These are phyloP conservation scores for Archaeoteleia sp. DNA, from an alignment of 2,888 invertebrate genomes.

Conservation along the genomic window DNA sequence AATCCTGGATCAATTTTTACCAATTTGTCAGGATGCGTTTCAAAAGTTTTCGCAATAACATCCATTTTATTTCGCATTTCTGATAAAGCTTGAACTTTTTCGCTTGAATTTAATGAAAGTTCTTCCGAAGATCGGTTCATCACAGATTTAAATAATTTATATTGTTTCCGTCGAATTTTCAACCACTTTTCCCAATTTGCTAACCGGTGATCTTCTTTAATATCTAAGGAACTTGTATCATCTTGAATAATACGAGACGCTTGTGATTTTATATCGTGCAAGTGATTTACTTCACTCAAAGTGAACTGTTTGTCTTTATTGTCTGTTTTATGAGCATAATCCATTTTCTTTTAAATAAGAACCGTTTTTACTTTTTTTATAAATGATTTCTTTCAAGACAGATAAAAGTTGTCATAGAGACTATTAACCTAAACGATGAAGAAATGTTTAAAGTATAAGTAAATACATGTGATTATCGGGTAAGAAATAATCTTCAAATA, in stretches of 20 bases:
- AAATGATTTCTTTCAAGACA: too few relatives aligned
- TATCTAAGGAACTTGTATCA: too few relatives aligned
- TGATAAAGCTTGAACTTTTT: constrained; percentile 4
- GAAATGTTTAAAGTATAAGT: too few relatives aligned
- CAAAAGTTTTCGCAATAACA: constrained; percentile 6
- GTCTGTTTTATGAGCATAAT: constrained; percentile 3
- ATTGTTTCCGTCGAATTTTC: constrained; percentile 31
- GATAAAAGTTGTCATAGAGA: too few relatives aligned
- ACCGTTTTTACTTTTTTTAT: too few relatives aligned
- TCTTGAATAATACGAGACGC: constrained; percentile 4
- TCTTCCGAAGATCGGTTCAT: constrained; percentile 35
- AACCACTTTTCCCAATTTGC: constrained; percentile 41
- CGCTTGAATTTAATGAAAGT: constrained; percentile 29
- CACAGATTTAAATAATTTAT: constrained; percentile 19
- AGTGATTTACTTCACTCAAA: constrained; percentile 1
- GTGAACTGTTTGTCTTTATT: constrained; percentile 2
- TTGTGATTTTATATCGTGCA: constrained; percentile 4
- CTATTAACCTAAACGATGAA: too few relatives aligned
- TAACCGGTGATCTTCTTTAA: constrained; percentile 32
- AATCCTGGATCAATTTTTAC: constrained; percentile 32
- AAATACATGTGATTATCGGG: too few relatives aligned
- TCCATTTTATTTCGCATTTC: constrained; percentile 34
- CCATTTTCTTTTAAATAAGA: too few relatives aligned
- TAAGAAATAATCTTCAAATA: too few relatives aligned
- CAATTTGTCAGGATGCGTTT: constrained; percentile 21